phyloP scores from a whole-genome alignment of 2,888 invertebrate genomes.

The Scrobipalpa costella region DNA sequence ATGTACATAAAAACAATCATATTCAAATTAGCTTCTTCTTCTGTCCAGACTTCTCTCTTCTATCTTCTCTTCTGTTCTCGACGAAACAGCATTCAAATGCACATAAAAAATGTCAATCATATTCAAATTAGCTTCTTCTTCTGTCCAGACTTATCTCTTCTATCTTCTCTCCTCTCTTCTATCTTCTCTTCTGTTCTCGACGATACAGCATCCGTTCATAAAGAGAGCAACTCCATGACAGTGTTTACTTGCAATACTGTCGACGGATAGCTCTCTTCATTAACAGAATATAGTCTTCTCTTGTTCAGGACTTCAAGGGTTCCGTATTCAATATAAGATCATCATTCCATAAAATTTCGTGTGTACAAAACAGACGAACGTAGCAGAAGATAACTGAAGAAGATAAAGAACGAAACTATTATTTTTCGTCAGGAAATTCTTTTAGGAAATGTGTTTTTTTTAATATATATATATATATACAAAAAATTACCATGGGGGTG shows the following conservation, averaged over 20 bases:
- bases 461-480: no score
- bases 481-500: no score
- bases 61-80: conserved; percentile 40
- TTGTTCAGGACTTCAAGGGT: background rate
- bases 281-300: conserved; percentile 81
- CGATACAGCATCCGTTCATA: conserved; percentile 91
- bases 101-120: no score
- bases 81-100: conserved; percentile 82
- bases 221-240: conserved; percentile 99
- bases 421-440: no score
- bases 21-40: background rate
- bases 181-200: conserved; percentile 41
- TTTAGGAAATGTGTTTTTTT: no score
- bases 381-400: no score
- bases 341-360: no score
- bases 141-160: background rate
- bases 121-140: background rate
- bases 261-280: conserved; percentile 99
- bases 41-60: background rate
- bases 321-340: no score
- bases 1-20: no score
- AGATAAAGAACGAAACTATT: no score
- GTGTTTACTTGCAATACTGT: conserved; percentile 97
- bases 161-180: conserved; percentile 12
- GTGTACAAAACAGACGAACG: no score